Evolutionary conservation across 2,888 invertebrate genomes (phyloP).

Genomic region (Brachypalpus laphriformis): DNA sequence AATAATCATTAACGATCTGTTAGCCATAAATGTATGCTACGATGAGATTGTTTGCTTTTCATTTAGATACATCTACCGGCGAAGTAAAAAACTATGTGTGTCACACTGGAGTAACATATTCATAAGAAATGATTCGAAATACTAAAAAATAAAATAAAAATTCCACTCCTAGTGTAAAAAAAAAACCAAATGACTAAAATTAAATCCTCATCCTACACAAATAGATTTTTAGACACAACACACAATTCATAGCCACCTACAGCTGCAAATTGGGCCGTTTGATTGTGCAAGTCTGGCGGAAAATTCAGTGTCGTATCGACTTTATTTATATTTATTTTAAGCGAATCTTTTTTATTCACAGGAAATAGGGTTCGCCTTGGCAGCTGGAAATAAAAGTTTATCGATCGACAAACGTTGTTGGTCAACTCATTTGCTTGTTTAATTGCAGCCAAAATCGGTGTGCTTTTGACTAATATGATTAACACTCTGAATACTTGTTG

Average conservation of each 20-base stretch:
- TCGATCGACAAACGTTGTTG: no score
- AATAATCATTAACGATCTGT: slow-evolving; percentile 60
- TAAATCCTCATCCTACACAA: slow-evolving; percentile 37
- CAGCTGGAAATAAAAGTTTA: neutral
- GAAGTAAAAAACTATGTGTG: slow-evolving; percentile 17
- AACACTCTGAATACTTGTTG: no score
- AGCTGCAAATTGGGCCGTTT: neutral
- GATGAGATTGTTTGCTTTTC: slow-evolving; percentile 63
- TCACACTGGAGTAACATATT: slow-evolving; percentile 47
- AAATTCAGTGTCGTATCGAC: neutral
- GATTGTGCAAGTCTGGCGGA: slow-evolving; percentile 6
- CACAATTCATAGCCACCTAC: slow-evolving; percentile 17
- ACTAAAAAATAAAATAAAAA: neutral
- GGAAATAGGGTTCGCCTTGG: neutral
- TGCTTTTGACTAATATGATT: no score
- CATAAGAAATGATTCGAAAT: slow-evolving; percentile 30
- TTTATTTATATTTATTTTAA: neutral
- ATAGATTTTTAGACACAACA: slow-evolving; percentile 2
- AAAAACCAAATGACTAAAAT: neutral
- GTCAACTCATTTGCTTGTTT: no score
- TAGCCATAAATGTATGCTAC: slow-evolving; percentile 42
- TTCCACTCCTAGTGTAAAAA: slow-evolving; percentile 19
- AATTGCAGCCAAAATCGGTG: no score
- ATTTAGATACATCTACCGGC: slow-evolving; percentile 32
- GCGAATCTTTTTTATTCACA: neutral